Evolutionary conservation across 2,113 vertebrate species (phyloP).

Genomic region (Morphnarchus princeps): DNA sequence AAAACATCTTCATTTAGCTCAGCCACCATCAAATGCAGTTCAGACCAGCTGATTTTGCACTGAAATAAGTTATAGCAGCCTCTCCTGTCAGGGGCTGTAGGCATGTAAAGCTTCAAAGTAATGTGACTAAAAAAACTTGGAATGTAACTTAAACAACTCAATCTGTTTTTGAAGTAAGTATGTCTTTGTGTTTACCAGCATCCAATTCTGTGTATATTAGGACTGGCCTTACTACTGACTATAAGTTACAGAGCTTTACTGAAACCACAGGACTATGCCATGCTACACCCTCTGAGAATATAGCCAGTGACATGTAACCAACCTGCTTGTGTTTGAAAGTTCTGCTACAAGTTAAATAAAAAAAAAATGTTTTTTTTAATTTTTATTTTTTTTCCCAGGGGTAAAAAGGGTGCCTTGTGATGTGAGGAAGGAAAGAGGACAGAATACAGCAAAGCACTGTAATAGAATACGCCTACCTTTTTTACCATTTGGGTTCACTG

Average conservation of each 20-base stretch:
- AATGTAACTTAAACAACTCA: background rate
- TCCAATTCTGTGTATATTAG: background rate
- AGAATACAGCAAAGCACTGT: background rate
- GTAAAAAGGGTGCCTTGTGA: background rate
- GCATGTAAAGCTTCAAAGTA: background rate
- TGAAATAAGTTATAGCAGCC: background rate
- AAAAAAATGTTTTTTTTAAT: rapidly evolving
- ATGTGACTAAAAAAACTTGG: background rate
- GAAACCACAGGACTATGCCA: background rate
- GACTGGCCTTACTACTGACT: background rate
- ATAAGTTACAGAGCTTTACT: background rate
- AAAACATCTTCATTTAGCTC: background rate
- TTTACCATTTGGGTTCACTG: background rate
- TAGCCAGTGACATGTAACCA: background rate
- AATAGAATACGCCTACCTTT: background rate
- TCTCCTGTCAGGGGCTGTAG: background rate
- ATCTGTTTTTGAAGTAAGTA: background rate
- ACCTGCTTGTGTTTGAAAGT: background rate
- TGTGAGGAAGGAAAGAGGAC: background rate
- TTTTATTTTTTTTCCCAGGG: too few species aligned
- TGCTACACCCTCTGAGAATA: background rate
- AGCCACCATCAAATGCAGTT: background rate
- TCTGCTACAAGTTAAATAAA: background rate
- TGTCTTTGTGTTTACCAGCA: background rate
- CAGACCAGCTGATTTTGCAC: background rate